Evolutionary conservation across 2,888 invertebrate species (phyloP), one percentile per base, ranked within the genome.

Genomic region (Heteromurus nitidus): DNA sequence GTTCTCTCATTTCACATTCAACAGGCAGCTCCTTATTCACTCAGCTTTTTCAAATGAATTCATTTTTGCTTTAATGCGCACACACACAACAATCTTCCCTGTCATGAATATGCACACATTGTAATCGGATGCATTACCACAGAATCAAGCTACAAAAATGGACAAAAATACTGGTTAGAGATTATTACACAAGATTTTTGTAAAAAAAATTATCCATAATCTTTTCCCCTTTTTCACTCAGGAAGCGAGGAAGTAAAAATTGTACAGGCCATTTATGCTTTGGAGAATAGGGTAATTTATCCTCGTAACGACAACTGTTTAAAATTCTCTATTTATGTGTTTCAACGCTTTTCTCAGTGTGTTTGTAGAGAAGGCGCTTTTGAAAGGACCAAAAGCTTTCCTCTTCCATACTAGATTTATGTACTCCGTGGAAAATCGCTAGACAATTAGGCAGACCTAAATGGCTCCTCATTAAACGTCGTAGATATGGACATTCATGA

Each of bases 401-500:
- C 60, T 62, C 31, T 60, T 31, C 36, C 9, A 13, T 55, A 30
- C 28, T 62, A 62, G 62, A 72, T 72, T 72, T 72, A 62, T 62
- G 72, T 28, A 62, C 47, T 44, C 64, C 65, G 64, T 74, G 74
- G 65, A 74, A 64, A 74, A 74, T 53, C 36, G 24, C 24, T 65
- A 22, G 24, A 53, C 53, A 74, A 74, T 74, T 53, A 53, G 74
- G 47, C 53, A 74, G 31, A 64, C 64, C 36, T 50, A 74, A 74
- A 74, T 58, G 55, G 31, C 50, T 60, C n/a, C 74, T 74, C 64
- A 74, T 74, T 74, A 74, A 72, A 72, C n/a, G n/a, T n/a, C n/a
- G n/a, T n/a, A n/a, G n/a, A n/a, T n/a, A n/a, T 47, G 53, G 13
- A 60, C 44, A 67, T 47, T 44, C 55, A n/a, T n/a, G n/a, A n/a